A percentile compares a stretch with the other conserved stretches of the same genome.
These are phyloP conservation scores for Drosophila cyrtoloma DNA, from an alignment of 2,888 invertebrate species.

Conservation along the genomic window DNA sequence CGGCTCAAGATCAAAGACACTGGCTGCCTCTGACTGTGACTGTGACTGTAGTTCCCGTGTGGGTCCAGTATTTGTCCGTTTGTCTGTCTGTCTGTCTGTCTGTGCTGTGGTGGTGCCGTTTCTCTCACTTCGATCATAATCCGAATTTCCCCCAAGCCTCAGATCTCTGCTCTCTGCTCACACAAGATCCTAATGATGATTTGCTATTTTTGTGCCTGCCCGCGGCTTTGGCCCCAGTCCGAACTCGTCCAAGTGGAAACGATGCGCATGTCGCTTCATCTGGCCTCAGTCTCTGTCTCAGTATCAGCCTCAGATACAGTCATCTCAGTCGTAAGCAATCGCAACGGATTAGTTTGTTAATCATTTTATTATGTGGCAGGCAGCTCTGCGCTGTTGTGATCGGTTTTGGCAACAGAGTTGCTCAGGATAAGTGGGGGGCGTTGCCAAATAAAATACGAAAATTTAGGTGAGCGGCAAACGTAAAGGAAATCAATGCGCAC, in stretches of 20 bases:
- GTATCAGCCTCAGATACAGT: conserved; percentile 15
- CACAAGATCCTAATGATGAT: conserved; percentile 72
- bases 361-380: conserved; percentile 68
- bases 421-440: conserved; percentile 29
- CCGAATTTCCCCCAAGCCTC: conserved; percentile 7
- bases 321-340: conserved; percentile 72
- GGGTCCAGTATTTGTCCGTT: conserved; percentile 23
- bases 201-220: conserved; percentile 63
- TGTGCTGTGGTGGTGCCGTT: conserved; percentile 46
- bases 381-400: conserved; percentile 39
- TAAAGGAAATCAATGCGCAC: conserved; percentile 32
- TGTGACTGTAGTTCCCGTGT: conserved; percentile 22
- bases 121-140: conserved; percentile 53
- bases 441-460: conserved; percentile 19
- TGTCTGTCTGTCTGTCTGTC: conserved; percentile 1
- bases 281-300: not conserved
- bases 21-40: conserved; percentile 11
- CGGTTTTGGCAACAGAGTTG: conserved; percentile 17
- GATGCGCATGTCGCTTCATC: conserved; percentile 43
- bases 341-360: conserved; percentile 77
- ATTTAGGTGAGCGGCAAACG: conserved; percentile 19
- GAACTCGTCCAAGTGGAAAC: conserved; percentile 45
- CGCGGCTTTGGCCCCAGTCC: conserved; percentile 21
- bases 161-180: not conserved
- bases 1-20: conserved; percentile 54